Base-by-base conservation (phyloP, 2,113 vertebrate species). In the Oreocharis arfaki region DNA sequence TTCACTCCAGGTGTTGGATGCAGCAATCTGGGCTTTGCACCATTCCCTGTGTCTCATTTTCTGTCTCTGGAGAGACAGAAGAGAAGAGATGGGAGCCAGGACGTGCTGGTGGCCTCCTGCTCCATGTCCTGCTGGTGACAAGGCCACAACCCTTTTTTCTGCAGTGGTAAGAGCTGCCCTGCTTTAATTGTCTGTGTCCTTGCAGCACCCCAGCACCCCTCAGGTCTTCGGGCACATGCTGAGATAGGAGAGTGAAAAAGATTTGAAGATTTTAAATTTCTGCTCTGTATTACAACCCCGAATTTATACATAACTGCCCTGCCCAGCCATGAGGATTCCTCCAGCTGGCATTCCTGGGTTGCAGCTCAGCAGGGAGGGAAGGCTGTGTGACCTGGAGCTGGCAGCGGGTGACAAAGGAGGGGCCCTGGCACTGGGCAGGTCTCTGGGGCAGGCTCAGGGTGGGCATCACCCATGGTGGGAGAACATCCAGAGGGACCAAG, bases 1-100 rank as follows among this genome's bases (percentile, higher is more conserved):
- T 5, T 21, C 4, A 0, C 1, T 2, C 5, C 37, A 4, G 1
- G 6, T 10, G 41, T 7, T 1, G 5, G 74, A 3, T 19, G 57
- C 37, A 53, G 75, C 10, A 13, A 4, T 59, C 7, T 24, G 33
- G 63, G 13, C 6, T 56, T n/a, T 46, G 35, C 41, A 11, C 24
- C 5, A 0, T 26, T n/a, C 57, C 1, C 1, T 10, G 23, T 1
- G 16, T 8, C 13, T 24, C 6, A 7, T 55, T 57, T 57, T 44
- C 16, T 19, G 7, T 7, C 12, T 16, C 55, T 55, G 56, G 13
- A 7, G 37, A 16, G 56, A 17, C 57, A 17, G 1, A 32, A 30
- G 47, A 16, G 30, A n/a, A 57, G 28, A 61, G 60, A 13, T 3
- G 13, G 65, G 26, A 37, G 18, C 1, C 0, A 8, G 8, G 39